Evolutionary conservation across 2,888 invertebrate genomes (phyloP).

Genomic region (Papilio gigon): DNA sequence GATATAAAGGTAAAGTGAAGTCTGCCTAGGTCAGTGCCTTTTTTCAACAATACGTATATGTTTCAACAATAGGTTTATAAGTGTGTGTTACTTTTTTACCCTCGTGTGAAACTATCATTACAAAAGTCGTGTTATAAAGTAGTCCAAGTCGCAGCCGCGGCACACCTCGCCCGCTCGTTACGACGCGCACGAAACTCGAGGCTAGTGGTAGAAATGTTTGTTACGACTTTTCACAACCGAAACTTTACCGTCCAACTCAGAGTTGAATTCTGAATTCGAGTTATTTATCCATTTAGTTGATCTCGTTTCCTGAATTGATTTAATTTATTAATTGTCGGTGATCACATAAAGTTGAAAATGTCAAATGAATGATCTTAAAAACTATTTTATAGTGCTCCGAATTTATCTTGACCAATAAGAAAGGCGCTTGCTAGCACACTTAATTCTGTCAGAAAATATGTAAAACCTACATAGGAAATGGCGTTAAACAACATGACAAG

Average conservation of each 20-base stretch:
- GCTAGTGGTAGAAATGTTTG: conserved; percentile 23
- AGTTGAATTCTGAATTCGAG: not conserved
- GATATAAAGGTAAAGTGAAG: too few relatives aligned
- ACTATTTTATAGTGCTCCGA: too few relatives aligned
- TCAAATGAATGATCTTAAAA: not conserved
- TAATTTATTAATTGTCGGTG: not conserved
- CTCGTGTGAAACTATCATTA: not conserved
- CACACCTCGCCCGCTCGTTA: conserved; percentile 3
- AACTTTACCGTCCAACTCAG: not conserved
- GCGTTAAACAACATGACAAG: too few relatives aligned
- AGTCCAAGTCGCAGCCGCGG: not conserved
- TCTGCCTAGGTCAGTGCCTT: too few relatives aligned
- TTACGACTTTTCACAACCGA: conserved; percentile 17
- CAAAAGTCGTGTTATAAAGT: conserved; percentile 1
- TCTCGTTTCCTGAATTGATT: not conserved
- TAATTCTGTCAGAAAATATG: too few relatives aligned
- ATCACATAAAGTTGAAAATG: not conserved
- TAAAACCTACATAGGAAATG: too few relatives aligned
- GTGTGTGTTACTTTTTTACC: not conserved
- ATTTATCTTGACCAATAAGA: too few relatives aligned
- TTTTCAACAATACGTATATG: too few relatives aligned
- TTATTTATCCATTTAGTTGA: not conserved
- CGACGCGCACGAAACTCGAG: not conserved
- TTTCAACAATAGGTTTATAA: not conserved
- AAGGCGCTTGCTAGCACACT: too few relatives aligned